Evolutionary conservation across 2,888 invertebrate genomes (phyloP).

Genomic region (Unio pictorum): DNA sequence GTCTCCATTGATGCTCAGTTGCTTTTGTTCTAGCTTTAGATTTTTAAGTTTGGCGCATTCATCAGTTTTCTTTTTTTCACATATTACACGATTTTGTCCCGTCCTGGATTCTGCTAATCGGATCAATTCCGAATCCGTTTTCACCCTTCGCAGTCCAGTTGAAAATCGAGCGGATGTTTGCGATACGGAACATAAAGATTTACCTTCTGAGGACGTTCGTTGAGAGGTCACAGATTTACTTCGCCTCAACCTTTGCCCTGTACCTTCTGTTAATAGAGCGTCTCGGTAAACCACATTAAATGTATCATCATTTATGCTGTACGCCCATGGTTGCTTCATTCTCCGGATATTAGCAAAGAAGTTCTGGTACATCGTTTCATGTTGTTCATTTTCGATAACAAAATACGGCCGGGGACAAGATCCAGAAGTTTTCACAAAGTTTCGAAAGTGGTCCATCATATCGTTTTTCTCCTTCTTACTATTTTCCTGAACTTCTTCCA

Average conservation of each 20-base stretch:
- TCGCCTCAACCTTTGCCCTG: neutral
- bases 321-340: conserved; percentile 47
- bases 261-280: conserved; percentile 17
- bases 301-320: conserved; percentile 40
- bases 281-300: conserved; percentile 47
- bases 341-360: conserved; percentile 20
- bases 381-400: conserved; percentile 2
- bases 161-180: too few species aligned
- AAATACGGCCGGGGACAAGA: conserved; percentile 23
- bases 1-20: too few species aligned
- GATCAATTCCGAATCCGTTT: too few species aligned
- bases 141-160: too few species aligned
- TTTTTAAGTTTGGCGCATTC: too few species aligned
- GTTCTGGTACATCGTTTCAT: neutral
- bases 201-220: too few species aligned
- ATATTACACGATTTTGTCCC: too few species aligned
- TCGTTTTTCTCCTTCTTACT: conserved; percentile 27
- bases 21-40: too few species aligned
- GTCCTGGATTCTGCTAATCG: too few species aligned
- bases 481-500: conserved; percentile 24
- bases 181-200: too few species aligned
- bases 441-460: conserved; percentile 26
- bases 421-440: conserved; percentile 35
- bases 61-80: too few species aligned
- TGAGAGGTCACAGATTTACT: conserved; percentile 3